Conservation (phyloP, 2,888 invertebrate genomes). For the Lathronympha strigana region DNA sequence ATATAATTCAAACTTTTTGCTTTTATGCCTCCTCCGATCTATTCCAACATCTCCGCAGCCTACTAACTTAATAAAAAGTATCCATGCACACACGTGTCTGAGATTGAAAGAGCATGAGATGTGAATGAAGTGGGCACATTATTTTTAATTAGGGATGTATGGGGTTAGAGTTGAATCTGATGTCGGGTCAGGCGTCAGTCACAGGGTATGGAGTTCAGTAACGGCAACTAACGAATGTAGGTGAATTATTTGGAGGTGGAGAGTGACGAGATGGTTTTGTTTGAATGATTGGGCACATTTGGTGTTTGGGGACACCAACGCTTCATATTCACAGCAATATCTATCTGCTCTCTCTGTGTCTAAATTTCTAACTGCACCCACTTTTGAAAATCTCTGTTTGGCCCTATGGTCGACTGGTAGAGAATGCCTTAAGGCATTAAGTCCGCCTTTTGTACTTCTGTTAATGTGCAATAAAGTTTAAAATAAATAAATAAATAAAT, state of each 20-base stretch:
- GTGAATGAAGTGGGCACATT: conserved; percentile 58
- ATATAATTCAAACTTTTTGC: too few relatives aligned
- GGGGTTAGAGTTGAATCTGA: conserved; percentile 35
- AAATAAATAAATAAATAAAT: too few relatives aligned
- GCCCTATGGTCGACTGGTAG: too few relatives aligned
- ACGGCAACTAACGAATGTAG: conserved; percentile 9
- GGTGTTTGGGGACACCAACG: too few relatives aligned
- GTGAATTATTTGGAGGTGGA: neutral
- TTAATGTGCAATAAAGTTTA: too few relatives aligned
- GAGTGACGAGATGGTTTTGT: neutral
- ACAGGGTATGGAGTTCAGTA: neutral
- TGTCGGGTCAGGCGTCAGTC: conserved; percentile 34
- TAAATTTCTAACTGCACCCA: too few relatives aligned
- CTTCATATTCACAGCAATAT: too few relatives aligned
- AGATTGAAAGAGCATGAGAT: conserved; percentile 56
- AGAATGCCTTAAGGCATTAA: too few relatives aligned
- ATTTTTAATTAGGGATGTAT: conserved; percentile 43
- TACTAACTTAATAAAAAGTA: conserved; percentile 49
- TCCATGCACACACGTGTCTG: conserved; percentile 52
- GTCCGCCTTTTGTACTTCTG: too few relatives aligned
- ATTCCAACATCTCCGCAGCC: neutral
- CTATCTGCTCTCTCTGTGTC: too few relatives aligned
- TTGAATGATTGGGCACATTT: neutral
- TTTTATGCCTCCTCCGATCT: conserved; percentile 20
- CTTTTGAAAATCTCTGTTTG: too few relatives aligned